These are phyloP conservation scores for Morphnarchus princeps DNA, from an alignment of 2,113 vertebrate species.

Conservation along the genomic window DNA sequence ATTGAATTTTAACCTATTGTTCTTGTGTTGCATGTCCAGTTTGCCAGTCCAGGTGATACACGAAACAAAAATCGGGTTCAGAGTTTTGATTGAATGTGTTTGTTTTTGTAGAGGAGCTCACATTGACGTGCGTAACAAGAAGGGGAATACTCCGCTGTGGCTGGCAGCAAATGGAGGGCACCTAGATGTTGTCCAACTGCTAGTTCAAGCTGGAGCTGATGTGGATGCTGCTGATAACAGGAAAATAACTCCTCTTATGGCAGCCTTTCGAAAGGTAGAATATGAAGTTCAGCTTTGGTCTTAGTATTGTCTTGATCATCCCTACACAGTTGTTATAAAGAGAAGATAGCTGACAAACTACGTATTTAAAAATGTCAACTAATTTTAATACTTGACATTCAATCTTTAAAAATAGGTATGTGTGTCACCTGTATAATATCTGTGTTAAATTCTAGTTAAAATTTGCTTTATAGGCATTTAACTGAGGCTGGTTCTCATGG, in stretches of 20 bases:
- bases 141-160: slow-evolving; percentile 98
- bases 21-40: not conserved
- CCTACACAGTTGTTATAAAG: accelerated
- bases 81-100: not conserved
- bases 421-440: not conserved
- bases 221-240: slow-evolving; percentile 98
- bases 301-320: not conserved
- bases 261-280: slow-evolving; percentile 94
- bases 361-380: not conserved
- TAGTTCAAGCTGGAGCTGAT: slow-evolving; percentile 95
- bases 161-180: slow-evolving; percentile 96
- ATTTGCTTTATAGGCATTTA: not conserved
- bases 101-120: slow-evolving; percentile 86
- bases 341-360: not conserved
- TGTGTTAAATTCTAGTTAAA: not conserved
- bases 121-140: slow-evolving; percentile 98
- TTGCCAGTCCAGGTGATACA: not conserved
- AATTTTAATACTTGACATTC: not conserved
- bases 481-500: not conserved
- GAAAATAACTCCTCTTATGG: slow-evolving; percentile 99
- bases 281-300: not conserved
- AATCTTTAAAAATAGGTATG: not conserved
- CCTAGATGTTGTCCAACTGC: slow-evolving; percentile 94
- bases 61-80: not conserved
- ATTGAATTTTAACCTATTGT: not conserved